Evolutionary conservation across 2,113 vertebrate genomes (phyloP).

Genomic region (Prochilodus magdalenae): DNA sequence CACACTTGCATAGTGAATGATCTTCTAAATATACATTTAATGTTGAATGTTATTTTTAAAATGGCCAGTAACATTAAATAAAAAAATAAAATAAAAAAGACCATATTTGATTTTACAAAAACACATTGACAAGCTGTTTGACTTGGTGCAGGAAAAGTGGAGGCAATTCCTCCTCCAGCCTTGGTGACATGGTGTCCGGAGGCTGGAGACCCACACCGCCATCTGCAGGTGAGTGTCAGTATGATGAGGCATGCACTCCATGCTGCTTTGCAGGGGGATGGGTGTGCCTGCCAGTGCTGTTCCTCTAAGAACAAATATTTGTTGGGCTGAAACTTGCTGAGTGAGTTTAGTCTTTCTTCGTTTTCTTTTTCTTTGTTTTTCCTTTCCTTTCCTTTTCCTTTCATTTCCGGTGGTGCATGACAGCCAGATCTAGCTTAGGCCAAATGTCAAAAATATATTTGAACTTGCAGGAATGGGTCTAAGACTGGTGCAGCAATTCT

Average conservation of each 20-base stretch:
- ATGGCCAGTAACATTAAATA: no score
- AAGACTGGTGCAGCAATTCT: background rate
- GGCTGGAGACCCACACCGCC: constrained; percentile 92
- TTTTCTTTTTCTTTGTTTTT: constrained; percentile 9
- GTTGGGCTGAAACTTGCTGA: constrained; percentile 12
- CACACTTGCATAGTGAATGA: no score
- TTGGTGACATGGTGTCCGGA: constrained; percentile 89
- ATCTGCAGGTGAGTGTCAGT: constrained; percentile 83
- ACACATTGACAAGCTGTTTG: background rate
- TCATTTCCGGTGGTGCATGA: constrained; percentile 1
- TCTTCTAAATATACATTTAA: no score
- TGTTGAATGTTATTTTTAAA: no score
- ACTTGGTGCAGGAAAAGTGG: constrained; percentile 83
- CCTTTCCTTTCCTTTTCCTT: constrained; percentile 7
- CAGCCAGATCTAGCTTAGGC: background rate
- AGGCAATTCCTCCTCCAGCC: constrained; percentile 84
- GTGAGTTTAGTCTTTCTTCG: constrained; percentile 31
- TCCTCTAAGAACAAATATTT: constrained; percentile 17
- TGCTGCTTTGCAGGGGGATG: constrained; percentile 17
- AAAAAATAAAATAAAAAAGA: no score
- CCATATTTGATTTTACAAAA: no score
- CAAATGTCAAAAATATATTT: background rate
- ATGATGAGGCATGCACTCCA: constrained; percentile 35
- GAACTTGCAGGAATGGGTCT: background rate
- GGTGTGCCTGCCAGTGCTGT: constrained; percentile 28